Conservation (phyloP, 2,797 vertebrate genomes). For the Chelon auratus region DNA sequence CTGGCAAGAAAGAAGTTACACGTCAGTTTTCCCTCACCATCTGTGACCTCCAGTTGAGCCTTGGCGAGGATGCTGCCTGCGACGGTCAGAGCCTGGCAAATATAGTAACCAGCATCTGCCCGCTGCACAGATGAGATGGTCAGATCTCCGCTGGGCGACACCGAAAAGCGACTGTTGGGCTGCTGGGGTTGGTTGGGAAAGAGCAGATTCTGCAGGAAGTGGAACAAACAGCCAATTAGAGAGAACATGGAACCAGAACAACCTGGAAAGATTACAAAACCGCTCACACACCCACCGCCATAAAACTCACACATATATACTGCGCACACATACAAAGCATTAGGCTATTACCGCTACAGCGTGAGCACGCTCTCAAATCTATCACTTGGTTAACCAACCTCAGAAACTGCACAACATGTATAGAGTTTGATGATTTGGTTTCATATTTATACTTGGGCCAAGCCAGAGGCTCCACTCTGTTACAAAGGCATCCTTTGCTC, state of each 20-base stretch:
- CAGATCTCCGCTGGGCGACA: conserved; percentile 94
- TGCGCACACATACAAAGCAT: conserved; percentile 26
- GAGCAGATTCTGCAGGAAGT: conserved; percentile 90
- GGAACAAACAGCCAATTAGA: conserved; percentile 67
- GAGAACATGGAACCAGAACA: conserved; percentile 50
- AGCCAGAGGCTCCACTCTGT: conserved; percentile 63
- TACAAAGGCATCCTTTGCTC: conserved; percentile 44
- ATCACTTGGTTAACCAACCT: conserved; percentile 51
- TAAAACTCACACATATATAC: conserved; percentile 5
- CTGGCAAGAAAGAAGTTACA: conserved; percentile 32
- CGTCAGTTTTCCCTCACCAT: conserved; percentile 86
- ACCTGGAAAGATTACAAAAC: conserved; percentile 56
- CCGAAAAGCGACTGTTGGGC: conserved; percentile 93
- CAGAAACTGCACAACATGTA: conserved; percentile 41
- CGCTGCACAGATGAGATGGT: conserved; percentile 95
- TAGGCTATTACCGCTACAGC: conserved; percentile 27
- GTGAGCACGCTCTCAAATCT: conserved; percentile 39
- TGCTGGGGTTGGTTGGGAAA: conserved; percentile 99
- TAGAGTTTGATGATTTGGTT: conserved; percentile 48
- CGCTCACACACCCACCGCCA: conserved; percentile 17
- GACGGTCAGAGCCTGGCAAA: conserved; percentile 98
- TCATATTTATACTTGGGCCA: conserved; percentile 56
- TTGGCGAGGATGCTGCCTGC: conserved; percentile 99
- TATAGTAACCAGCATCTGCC: conserved; percentile 96
- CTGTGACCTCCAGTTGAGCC: conserved; percentile 99